Conservation (phyloP, 1,140 invertebrate species). For the Babylonia areolata region DNA sequence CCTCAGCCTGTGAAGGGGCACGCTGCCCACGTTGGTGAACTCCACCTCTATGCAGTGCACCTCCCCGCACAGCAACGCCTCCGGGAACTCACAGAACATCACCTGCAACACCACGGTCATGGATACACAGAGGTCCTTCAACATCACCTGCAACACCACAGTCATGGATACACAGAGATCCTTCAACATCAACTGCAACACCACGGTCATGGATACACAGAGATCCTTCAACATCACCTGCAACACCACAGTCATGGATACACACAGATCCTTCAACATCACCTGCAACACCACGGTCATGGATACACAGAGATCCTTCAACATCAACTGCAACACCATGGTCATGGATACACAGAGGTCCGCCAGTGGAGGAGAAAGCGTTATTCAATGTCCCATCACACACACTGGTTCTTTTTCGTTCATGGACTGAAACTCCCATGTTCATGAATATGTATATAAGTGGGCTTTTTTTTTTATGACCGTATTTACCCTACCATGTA, state of each 20-base stretch:
- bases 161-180: too few relatives aligned
- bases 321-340: conserved; percentile 79
- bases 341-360: too few relatives aligned
- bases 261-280: too few relatives aligned
- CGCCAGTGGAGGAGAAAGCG: too few relatives aligned
- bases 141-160: conserved; percentile 79
- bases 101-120: conserved; percentile 76
- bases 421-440: too few relatives aligned
- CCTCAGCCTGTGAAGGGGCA: conserved; percentile 1
- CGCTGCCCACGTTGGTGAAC: conserved; percentile 20
- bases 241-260: conserved; percentile 57
- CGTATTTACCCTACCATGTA: too few relatives aligned
- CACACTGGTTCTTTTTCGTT: too few relatives aligned
- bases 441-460: too few relatives aligned
- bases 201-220: neutral
- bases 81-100: conserved; percentile 83
- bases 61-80: conserved; percentile 85
- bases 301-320: conserved; percentile 77
- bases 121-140: conserved; percentile 77
- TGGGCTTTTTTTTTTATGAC: too few relatives aligned
- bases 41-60: conserved; percentile 44
- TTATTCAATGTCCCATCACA: too few relatives aligned
- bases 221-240: conserved; percentile 82
- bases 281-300: conserved; percentile 76
- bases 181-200: conserved; percentile 82